Percentiles rank a stretch among this genome's conserved stretches.
Conservation (phyloP, 2,888 invertebrate species). For the Caenorhabditis sinica region DNA sequence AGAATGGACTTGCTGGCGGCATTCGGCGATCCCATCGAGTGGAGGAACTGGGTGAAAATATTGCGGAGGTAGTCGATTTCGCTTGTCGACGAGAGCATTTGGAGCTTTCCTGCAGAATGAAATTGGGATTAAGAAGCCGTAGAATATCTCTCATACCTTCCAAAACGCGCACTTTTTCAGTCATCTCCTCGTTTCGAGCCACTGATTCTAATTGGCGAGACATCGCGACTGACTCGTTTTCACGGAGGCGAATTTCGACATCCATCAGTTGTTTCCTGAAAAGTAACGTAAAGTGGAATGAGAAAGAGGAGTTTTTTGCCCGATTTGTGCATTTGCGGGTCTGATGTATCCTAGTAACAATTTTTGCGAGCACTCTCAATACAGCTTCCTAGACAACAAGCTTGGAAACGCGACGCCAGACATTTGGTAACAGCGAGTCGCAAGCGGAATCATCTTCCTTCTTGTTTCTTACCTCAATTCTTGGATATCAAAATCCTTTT, state of each 20-base stretch:
- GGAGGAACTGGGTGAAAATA: slow-evolving; percentile 63
- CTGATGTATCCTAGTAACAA: not conserved
- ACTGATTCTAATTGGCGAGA: slow-evolving; percentile 60
- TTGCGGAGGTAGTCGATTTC: slow-evolving; percentile 68
- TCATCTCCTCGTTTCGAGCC: slow-evolving; percentile 53
- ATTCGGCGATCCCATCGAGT: slow-evolving; percentile 63
- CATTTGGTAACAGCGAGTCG: too few relatives aligned
- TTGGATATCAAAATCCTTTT: slow-evolving; percentile 64
- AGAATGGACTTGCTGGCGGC: slow-evolving; percentile 59
- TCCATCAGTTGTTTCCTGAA: slow-evolving; percentile 65
- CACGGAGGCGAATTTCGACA: slow-evolving; percentile 60
- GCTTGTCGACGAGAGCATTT: slow-evolving; percentile 64
- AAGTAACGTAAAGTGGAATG: not conserved
- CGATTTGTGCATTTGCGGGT: not conserved
- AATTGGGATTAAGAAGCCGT: not conserved
- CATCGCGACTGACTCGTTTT: slow-evolving; percentile 61
- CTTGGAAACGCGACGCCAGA: too few relatives aligned
- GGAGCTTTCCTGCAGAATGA: slow-evolving; percentile 57
- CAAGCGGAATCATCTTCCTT: too few relatives aligned
- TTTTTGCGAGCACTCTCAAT: not conserved
- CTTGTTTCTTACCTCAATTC: slow-evolving; percentile 48
- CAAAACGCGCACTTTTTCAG: slow-evolving; percentile 58
- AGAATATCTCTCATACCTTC: slow-evolving; percentile 41
- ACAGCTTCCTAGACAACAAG: too few relatives aligned
- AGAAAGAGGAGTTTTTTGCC: not conserved